Evolutionary conservation across 2,113 vertebrate species (phyloP).

Genomic region (Pteropus alecto): DNA sequence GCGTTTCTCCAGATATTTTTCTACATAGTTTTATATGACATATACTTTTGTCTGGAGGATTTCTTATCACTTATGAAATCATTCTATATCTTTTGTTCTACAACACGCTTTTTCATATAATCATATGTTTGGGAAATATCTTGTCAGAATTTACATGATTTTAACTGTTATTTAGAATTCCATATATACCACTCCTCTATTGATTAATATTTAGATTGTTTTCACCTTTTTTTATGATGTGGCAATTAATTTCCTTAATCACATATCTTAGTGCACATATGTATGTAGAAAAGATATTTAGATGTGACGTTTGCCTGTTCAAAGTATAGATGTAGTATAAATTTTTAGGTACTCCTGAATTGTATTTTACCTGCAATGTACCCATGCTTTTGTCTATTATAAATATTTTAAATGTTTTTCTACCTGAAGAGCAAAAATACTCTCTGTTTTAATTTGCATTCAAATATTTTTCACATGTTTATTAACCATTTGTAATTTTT

Average conservation of each 20-base stretch:
- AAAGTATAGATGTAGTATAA: neutral
- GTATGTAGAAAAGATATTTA: neutral
- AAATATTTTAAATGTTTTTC: conserved; percentile 33
- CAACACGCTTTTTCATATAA: neutral
- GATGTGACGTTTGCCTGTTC: neutral
- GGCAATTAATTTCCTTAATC: neutral
- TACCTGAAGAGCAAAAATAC: neutral
- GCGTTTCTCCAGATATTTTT: neutral
- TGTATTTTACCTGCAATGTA: neutral
- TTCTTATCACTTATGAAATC: neutral
- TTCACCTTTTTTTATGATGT: neutral
- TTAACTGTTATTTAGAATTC: neutral
- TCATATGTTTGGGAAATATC: neutral
- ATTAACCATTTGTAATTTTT: conserved; percentile 9
- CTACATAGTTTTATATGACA: neutral
- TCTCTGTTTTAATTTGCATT: neutral
- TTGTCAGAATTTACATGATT: neutral
- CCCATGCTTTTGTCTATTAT: neutral
- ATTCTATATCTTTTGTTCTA: neutral
- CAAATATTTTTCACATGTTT: neutral
- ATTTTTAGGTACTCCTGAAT: neutral
- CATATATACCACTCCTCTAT: neutral
- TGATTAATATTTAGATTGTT: neutral
- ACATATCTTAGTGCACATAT: neutral
- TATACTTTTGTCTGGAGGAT: neutral